phyloP scores from a whole-genome alignment of 2,888 invertebrate genomes.

The Leucophenga montana region DNA sequence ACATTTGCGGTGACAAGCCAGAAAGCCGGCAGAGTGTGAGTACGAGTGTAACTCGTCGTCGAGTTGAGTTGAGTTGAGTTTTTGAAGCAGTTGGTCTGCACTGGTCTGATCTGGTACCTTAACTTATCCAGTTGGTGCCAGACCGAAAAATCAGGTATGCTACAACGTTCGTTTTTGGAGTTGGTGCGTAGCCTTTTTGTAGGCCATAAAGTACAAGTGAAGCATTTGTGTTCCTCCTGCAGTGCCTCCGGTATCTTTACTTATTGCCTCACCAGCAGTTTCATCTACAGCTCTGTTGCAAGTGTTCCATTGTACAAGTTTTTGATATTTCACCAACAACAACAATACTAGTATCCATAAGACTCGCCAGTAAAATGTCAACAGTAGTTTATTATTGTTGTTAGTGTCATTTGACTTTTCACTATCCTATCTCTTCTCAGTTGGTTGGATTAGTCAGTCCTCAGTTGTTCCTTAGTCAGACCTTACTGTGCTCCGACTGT shows the following conservation, averaged over 20 bases:
- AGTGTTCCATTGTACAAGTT: constrained; percentile 60
- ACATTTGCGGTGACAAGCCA: constrained; percentile 39
- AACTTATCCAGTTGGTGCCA: neutral
- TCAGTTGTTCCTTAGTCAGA: constrained; percentile 17
- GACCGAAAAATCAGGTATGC: constrained; percentile 1
- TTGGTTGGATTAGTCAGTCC: neutral
- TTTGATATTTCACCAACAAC: constrained; percentile 30
- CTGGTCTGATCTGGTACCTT: neutral
- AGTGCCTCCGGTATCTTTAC: neutral
- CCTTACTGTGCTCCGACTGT: constrained; percentile 32
- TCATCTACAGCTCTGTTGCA: constrained; percentile 35
- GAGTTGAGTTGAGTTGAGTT: neutral
- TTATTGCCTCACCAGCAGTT: constrained; percentile 1
- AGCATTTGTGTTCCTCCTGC: constrained; percentile 5
- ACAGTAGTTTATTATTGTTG: constrained; percentile 65
- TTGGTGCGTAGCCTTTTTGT: constrained; percentile 21
- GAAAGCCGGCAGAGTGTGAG: constrained; percentile 18
- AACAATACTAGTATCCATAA: constrained; percentile 37
- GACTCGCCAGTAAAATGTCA: constrained; percentile 49
- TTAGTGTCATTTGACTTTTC: constrained; percentile 64
- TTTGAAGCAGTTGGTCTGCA: neutral
- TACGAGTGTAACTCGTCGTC: neutral
- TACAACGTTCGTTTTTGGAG: neutral
- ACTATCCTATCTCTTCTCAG: neutral
- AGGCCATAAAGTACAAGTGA: constrained; percentile 27